Evolutionary conservation across 2,888 invertebrate genomes (phyloP).

Genomic region (Mayetiola destructor): DNA sequence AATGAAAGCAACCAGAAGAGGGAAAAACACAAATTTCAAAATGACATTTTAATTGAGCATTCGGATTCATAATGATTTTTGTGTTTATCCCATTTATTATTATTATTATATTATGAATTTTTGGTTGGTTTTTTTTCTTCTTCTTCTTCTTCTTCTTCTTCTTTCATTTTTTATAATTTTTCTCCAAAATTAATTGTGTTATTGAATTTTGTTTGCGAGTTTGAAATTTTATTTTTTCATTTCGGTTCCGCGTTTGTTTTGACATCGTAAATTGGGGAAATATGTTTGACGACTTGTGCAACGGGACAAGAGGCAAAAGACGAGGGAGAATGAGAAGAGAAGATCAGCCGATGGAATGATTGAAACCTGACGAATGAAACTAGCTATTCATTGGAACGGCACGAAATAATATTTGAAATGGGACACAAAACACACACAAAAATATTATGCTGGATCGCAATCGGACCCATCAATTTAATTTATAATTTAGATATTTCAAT

Average conservation of each 20-base stretch:
- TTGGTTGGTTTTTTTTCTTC: not conserved
- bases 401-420: not conserved
- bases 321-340: too few species aligned
- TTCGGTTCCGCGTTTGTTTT: not conserved
- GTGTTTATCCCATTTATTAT: too few species aligned
- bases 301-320: not conserved
- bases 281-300: not conserved
- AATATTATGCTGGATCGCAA: constrained; percentile 1
- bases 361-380: not conserved
- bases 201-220: too few species aligned
- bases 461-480: not conserved
- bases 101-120: constrained; percentile 3
- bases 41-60: constrained; percentile 12
- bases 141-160: not conserved
- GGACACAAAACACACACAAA: not conserved
- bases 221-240: not conserved
- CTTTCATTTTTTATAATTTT: not conserved
- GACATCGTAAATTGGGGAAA: too few species aligned
- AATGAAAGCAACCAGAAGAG: not conserved
- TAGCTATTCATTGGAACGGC: not conserved
- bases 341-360: too few species aligned
- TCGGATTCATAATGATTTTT: constrained; percentile 9
- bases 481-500: not conserved
- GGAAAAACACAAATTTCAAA: constrained; percentile 8
- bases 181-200: not conserved